Evolutionary conservation across 2,113 vertebrate genomes (phyloP).

Genomic region (Daboia siamensis): DNA sequence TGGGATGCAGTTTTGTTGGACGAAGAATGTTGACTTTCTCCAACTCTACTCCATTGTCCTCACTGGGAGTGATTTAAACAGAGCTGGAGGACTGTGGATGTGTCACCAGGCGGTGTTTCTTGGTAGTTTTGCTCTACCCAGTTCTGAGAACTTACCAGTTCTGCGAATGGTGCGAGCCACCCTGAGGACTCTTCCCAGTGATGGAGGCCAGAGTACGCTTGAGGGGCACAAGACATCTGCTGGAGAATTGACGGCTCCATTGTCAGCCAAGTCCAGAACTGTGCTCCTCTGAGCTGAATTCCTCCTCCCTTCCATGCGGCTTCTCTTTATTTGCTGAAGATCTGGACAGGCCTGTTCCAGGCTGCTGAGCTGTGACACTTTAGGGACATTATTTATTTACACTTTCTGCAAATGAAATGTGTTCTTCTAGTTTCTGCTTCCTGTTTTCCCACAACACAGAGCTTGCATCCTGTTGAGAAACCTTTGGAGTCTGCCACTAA

Average conservation of each 20-base stretch:
- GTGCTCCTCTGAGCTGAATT: background rate
- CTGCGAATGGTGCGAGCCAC: background rate
- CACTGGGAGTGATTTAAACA: background rate
- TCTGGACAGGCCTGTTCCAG: constrained; percentile 31
- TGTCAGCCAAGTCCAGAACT: background rate
- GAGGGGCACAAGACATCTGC: too few species aligned
- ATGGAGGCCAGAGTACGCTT: background rate
- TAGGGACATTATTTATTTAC: constrained; percentile 10
- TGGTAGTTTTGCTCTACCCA: background rate
- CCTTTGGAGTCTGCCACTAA: background rate
- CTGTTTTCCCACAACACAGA: constrained; percentile 52
- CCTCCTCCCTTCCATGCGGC: constrained; percentile 4
- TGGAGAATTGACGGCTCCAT: background rate
- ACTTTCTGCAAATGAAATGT: constrained; percentile 49
- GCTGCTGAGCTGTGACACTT: constrained; percentile 3
- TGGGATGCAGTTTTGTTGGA: background rate
- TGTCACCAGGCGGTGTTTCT: background rate
- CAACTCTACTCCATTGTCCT: background rate
- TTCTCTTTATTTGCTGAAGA: constrained; percentile 12
- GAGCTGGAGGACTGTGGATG: background rate
- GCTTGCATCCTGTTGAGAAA: background rate
- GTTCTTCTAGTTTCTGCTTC: constrained; percentile 70
- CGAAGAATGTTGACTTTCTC: background rate
- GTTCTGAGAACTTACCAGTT: background rate
- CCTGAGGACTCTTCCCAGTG: background rate